phyloP scores from a whole-genome alignment of 1,140 invertebrate species.

The Drosophila pseudoananassae region DNA sequence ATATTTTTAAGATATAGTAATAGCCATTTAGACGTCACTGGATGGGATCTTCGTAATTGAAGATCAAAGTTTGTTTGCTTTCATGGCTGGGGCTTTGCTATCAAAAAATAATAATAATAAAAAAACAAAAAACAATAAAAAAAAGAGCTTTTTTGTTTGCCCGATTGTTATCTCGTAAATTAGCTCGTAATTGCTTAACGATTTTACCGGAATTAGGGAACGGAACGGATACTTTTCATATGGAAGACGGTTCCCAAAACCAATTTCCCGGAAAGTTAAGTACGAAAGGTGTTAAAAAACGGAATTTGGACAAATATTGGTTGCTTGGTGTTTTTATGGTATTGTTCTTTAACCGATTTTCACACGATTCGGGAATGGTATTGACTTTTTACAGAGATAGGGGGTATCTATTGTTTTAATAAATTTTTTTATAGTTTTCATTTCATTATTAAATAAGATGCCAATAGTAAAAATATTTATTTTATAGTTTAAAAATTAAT shows the following conservation, averaged over 20 bases:
- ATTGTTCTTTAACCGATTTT: background rate
- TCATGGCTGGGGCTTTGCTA: constrained; percentile 28
- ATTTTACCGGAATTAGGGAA: constrained; percentile 42
- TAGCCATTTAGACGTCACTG: constrained; percentile 20
- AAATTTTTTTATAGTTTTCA: too few relatives aligned
- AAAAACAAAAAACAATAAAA: too few relatives aligned
- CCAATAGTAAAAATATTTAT: too few relatives aligned
- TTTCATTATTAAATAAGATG: too few relatives aligned
- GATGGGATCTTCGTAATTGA: constrained; percentile 33
- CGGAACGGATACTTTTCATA: constrained; percentile 13
- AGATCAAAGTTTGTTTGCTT: constrained; percentile 47
- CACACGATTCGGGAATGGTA: background rate
- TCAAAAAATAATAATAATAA: constrained; percentile 6
- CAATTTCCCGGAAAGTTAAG: background rate
- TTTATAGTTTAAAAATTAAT: too few relatives aligned
- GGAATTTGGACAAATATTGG: constrained; percentile 3
- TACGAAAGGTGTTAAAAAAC: constrained; percentile 6
- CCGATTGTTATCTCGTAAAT: constrained; percentile 35
- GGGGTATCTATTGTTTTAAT: too few relatives aligned
- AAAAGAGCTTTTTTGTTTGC: constrained; percentile 12
- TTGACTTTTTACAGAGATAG: background rate
- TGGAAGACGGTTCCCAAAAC: constrained; percentile 5
- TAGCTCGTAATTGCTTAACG: constrained; percentile 37
- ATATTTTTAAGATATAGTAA: background rate
- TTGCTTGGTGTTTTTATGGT: background rate